Base-by-base conservation (phyloP, 2,113 vertebrate species). In the Synodontis membranacea region DNA sequence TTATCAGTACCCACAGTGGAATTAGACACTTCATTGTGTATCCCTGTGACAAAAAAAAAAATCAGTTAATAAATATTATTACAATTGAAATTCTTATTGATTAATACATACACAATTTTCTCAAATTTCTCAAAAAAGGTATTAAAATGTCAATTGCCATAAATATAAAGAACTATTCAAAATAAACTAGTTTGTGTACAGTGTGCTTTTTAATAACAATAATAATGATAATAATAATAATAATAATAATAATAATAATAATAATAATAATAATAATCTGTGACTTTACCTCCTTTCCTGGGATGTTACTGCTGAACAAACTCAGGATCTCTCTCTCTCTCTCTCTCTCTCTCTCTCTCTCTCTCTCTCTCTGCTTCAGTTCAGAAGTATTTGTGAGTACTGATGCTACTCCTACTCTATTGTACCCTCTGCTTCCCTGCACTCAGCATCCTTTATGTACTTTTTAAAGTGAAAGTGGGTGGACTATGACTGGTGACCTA, bases 11-110 rank as follows among this genome's bases (percentile, higher is more conserved):
- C 46, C 56, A 78, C 74, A 85, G 58, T 19, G 42, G 46, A 44
- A 85, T 85, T 23, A 85, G 56, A 79, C 60, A 78, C 84, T n/a
- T 58, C 84, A 85, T 85, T 37, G 72, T 85, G 72, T 34, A 7
- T 0, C 39, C n/a, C 42, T 17, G 31, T 75, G 34, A 39, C 7
- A 39, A 37, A 70, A 70, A 21, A 7, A 34, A 34, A 25, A 3
- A 10, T 62, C 23, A n/a, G 10, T n/a, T 10, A 62, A 62, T 62
- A 31, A 46, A 48, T 25, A 34, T 17, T 25, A 39, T 52, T 66
- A 83, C 44, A 84, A 25, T 10, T 4, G 7, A 44, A 70, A 25
- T 58, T n/a, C 28, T 62, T 62, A n/a, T 62, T 10, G 28, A n/a
- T 62, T 62, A 25, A 31, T n/a, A 3, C 60, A 37, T 44, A 46